These are phyloP conservation scores for Oreochromis mossambicus DNA, from an alignment of 2,797 vertebrate species.

Conservation along the genomic window DNA sequence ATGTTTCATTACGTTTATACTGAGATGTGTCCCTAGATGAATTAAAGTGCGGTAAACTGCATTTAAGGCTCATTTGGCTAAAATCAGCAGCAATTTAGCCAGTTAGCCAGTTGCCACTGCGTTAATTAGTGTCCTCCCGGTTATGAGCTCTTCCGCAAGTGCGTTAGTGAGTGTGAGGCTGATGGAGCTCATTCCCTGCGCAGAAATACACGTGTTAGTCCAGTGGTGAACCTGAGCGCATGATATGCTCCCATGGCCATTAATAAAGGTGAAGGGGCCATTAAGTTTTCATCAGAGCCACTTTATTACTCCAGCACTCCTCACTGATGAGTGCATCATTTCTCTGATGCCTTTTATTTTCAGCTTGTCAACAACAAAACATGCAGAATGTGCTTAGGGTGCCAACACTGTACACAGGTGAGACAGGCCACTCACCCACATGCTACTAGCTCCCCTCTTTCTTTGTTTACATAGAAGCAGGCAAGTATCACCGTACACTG, in stretches of 20 bases:
- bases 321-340: conserved; percentile 52
- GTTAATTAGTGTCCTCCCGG: conserved; percentile 21
- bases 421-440: background rate
- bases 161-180: conserved; percentile 3
- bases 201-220: conserved; percentile 19
- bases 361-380: conserved; percentile 15
- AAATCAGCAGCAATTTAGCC: conserved; percentile 15
- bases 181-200: conserved; percentile 10
- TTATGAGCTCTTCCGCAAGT: conserved; percentile 1
- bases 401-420: background rate
- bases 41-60: background rate
- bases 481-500: background rate
- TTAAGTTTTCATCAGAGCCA: conserved; percentile 73
- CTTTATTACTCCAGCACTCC: conserved; percentile 55
- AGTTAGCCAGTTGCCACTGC: conserved; percentile 12
- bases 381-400: background rate
- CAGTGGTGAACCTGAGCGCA: conserved; percentile 17
- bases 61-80: conserved; percentile 26
- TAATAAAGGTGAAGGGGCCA: conserved; percentile 71
- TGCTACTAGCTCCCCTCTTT: background rate
- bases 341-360: conserved; percentile 32
- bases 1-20: background rate
- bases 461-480: background rate
- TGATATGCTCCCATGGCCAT: conserved; percentile 42
- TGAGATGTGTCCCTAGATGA: background rate